Base-by-base conservation (phyloP, 1,140 invertebrate genomes). In the Mya arenaria region DNA sequence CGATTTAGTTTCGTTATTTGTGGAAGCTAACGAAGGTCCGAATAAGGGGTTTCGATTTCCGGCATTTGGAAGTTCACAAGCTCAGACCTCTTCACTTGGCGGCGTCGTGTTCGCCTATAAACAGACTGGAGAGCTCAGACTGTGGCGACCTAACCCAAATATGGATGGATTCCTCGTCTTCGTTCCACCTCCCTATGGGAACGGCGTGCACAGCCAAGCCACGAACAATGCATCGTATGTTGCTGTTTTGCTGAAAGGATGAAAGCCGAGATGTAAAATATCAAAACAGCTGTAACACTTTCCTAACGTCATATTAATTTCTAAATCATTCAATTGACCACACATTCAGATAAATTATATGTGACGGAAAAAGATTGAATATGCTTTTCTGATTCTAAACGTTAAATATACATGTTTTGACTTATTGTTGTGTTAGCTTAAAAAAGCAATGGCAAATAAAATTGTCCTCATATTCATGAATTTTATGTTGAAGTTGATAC, bases 1-100 rank as follows among this genome's bases (percentile, higher is more conserved):
- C 13, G 72, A 75, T 63, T 75, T 75, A 30, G 19, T 63, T 32
- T 75, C 72, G 10, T 62, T 75, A 5, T 62, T 62, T 37, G 58
- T 75, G 0, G 34, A 75, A 56, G 72, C 72, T 0, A 48, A 30
- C 32, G 72, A 75, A 44, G 72, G 72, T 17, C 30, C 10, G 10
- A 75, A 75, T 34, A 41, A 44, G 15, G 72, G 72, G 4, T 75
- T 34, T 28, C 72, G 72, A n/a, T 75, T 75, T 36, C 30, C 28
- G 10, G 72, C 30, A 0, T 75, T 62, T 19, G 72, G 72, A 10
- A 75, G 48, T 28, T 75, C 72, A 3, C 72, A 62, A n/a, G 30
- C 56, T 23, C 48, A 44, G 19, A 17, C 30, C 34, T 41, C 56
- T 1, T 36, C 56, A 19, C 63, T 62, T 48, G 72, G 58, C 23